Conservation (phyloP, 2,113 vertebrate genomes). For the Bos indicus region DNA sequence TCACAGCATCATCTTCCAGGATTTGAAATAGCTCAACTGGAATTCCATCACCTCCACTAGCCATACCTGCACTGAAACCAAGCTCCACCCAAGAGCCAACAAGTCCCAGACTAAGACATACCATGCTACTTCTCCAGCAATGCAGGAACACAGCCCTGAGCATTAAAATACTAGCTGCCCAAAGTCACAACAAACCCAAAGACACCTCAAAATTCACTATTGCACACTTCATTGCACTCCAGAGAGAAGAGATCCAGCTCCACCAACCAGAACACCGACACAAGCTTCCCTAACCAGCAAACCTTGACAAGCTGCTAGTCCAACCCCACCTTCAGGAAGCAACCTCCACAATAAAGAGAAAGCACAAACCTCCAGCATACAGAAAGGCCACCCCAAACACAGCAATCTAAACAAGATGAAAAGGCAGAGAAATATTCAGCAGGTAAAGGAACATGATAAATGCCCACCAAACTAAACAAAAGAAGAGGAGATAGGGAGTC, state of each 20-base stretch:
- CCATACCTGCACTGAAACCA: neutral
- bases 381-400: neutral
- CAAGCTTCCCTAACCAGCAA: neutral
- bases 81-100: neutral
- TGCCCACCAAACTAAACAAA: neutral
- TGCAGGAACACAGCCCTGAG: neutral
- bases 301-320: neutral
- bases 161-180: neutral
- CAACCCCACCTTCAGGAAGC: neutral
- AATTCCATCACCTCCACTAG: too few species aligned
- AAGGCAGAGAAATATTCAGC: neutral
- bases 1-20: too few species aligned
- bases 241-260: neutral
- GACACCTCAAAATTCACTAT: neutral
- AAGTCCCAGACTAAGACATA: neutral
- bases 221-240: neutral
- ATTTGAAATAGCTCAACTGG: too few species aligned
- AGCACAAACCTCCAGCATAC: neutral
- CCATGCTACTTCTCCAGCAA: neutral
- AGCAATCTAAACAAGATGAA: neutral
- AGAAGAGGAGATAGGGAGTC: neutral
- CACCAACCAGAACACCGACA: neutral
- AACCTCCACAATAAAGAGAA: neutral
- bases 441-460: neutral
- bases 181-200: neutral